phyloP scores from a whole-genome alignment of 2,888 invertebrate genomes.

The Tinea pellionella region DNA sequence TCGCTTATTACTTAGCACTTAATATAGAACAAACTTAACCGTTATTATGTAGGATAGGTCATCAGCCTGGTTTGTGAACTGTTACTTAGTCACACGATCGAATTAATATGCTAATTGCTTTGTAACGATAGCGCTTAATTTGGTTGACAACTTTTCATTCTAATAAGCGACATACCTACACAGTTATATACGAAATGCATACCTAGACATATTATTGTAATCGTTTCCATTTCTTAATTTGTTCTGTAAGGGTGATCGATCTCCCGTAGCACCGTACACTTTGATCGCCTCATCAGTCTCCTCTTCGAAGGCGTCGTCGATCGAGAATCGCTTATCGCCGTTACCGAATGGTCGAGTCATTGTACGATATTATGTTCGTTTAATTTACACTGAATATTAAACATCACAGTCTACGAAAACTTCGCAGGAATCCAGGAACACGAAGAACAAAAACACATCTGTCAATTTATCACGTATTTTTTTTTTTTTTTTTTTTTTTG shows the following conservation, averaged over 20 bases:
- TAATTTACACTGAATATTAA: not conserved
- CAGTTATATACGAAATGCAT: not conserved
- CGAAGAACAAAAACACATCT: conserved; percentile 44
- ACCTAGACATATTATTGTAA: conserved; percentile 4
- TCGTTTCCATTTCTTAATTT: conserved; percentile 52
- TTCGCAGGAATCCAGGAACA: not conserved
- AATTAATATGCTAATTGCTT: not conserved
- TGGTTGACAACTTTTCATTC: too few species aligned
- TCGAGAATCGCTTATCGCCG: conserved; percentile 78
- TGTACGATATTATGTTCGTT: conserved; percentile 27
- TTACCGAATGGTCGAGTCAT: conserved; percentile 65
- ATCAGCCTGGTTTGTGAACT: not conserved
- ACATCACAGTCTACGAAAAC: not conserved
- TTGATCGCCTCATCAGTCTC: conserved; percentile 86
- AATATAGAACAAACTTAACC: not conserved
- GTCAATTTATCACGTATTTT: conserved; percentile 51
- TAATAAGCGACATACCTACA: too few species aligned
- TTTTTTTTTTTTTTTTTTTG: too few species aligned
- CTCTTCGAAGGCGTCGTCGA: conserved; percentile 87
- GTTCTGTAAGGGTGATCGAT: conserved; percentile 74
- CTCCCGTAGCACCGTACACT: conserved; percentile 82
- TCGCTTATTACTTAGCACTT: not conserved
- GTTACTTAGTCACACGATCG: not conserved
- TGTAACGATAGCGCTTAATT: too few species aligned
- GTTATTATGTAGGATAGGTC: not conserved